A percentile compares a stretch with the other conserved stretches of the same genome.
Conservation (phyloP, 1,140 invertebrate genomes). For the Drosophila funebris region DNA sequence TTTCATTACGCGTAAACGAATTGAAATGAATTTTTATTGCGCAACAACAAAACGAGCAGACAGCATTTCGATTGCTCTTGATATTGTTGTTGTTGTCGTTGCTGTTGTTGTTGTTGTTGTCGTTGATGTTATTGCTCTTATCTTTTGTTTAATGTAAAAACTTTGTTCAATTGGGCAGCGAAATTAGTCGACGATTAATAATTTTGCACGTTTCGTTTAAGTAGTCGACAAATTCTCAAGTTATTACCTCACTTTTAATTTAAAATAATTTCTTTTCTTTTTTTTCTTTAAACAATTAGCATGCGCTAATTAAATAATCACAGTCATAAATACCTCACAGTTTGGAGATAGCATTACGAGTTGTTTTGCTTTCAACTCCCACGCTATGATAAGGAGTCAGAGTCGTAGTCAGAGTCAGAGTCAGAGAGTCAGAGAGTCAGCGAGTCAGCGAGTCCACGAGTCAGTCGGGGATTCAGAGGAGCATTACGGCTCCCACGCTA, state of each 20-base stretch:
- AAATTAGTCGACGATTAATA: slow-evolving; percentile 74
- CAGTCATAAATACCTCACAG: slow-evolving; percentile 50
- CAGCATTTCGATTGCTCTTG: slow-evolving; percentile 20
- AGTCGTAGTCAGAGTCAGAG: too few relatives aligned
- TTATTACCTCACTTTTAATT: slow-evolving; percentile 8
- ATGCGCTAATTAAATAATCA: slow-evolving; percentile 77
- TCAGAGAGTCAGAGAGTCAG: neutral
- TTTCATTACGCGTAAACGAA: slow-evolving; percentile 81
- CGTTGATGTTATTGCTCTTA: slow-evolving; percentile 39
- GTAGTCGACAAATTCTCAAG: slow-evolving; percentile 38
- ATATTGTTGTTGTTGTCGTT: slow-evolving; percentile 16
- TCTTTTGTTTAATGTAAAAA: slow-evolving; percentile 80
- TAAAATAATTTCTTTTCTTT: too few relatives aligned
- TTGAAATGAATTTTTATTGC: slow-evolving; percentile 82
- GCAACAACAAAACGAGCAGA: slow-evolving; percentile 54
- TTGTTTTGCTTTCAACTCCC: slow-evolving; percentile 27
- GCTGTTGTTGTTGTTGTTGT: slow-evolving; percentile 13
- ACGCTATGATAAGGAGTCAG: slow-evolving; percentile 38
- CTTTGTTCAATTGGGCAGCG: slow-evolving; percentile 65
- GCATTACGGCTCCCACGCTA: slow-evolving; percentile 22
- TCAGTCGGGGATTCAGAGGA: neutral
- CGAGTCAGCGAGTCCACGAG: too few relatives aligned
- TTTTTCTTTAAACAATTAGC: slow-evolving; percentile 51
- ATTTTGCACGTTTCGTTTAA: slow-evolving; percentile 69
- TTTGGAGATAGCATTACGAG: slow-evolving; percentile 9